Evolutionary conservation across 2,797 vertebrate genomes (phyloP), one percentile per base, ranked within the genome.

Genomic region (Urocyon cinereoargenteus): DNA sequence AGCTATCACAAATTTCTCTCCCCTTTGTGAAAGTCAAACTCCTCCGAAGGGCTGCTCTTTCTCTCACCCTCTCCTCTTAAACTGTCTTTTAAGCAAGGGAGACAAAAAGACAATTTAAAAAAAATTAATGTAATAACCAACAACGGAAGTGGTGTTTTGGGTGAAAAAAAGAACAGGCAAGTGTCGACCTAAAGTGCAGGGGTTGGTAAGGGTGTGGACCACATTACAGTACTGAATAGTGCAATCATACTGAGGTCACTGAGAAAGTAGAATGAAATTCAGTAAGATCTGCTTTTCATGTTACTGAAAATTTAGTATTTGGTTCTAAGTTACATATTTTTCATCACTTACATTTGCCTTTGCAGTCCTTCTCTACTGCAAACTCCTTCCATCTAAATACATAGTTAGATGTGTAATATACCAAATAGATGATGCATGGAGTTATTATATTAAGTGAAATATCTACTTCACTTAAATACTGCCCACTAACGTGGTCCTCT

Each of bases 161-260:
- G 73, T 49, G 45, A 51, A 18, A 75, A 64, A 45, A 31, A 49
- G 24, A 75, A 51, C 73, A 75, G 73, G 26, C 28, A 51, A 51
- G 73, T 10, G 8, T 62, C 26, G 26, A 28, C 26, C 45, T 28
- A 31, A 4, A 0, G n/a, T 5, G n/a, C 16, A 4, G 1, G 66
- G n/a, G 0, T 12, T 11, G 66, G 66, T 1, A 13, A 49, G 45
- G 73, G 40, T 51, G 73, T 3, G 73, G 45, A 6, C 73, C 16
- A 19, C 2, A 2, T 1, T 28, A 31, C 45, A 3, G 26, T 19
- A 49, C 5, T 6, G 9, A 31, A 18, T 0, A 18, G 45, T 31
- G 73, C 45, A 1, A 18, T 10, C 15, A 18, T 1, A 1, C 26
- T 11, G 72, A 14, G 1, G 73, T 31, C 9, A 28, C 45, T 49